These are phyloP conservation scores for Oncorhynchus nerka DNA, from an alignment of 2,113 vertebrate species.

Conservation along the genomic window DNA sequence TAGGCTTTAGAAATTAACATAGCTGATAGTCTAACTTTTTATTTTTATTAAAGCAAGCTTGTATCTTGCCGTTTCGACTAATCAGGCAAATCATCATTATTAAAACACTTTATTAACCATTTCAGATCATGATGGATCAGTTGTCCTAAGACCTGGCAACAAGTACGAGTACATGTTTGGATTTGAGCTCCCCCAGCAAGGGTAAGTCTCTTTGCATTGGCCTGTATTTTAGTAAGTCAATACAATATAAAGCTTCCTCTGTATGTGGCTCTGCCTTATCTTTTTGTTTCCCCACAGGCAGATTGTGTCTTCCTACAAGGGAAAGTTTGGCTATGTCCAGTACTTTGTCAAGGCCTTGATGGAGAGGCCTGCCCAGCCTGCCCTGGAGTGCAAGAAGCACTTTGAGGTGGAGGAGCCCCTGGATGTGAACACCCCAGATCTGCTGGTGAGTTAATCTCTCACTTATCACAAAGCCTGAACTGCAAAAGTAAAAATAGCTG, in stretches of 20 bases:
- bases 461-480: no score
- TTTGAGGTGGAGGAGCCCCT: conserved; percentile 92
- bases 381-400: conserved; percentile 75
- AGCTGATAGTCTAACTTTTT: background rate
- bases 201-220: conserved; percentile 69
- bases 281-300: conserved; percentile 68
- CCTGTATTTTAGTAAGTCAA: background rate
- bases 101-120: no score
- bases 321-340: conserved; percentile 89
- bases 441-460: conserved; percentile 73
- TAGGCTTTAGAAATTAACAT: background rate
- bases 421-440: conserved; percentile 87
- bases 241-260: no score
- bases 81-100: no score
- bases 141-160: conserved; percentile 87
- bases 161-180: conserved; percentile 87
- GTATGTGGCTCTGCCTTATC: no score
- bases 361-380: conserved; percentile 76
- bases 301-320: conserved; percentile 90
- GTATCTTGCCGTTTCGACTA: no score
- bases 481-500: no score
- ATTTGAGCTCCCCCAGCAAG: conserved; percentile 88
- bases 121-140: conserved; percentile 81
- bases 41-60: background rate
- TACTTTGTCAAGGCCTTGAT: conserved; percentile 88